Percentiles rank a stretch among this genome's conserved stretches.
Conservation (phyloP, 2,797 vertebrate genomes). For the Tiaroga cobitis region DNA sequence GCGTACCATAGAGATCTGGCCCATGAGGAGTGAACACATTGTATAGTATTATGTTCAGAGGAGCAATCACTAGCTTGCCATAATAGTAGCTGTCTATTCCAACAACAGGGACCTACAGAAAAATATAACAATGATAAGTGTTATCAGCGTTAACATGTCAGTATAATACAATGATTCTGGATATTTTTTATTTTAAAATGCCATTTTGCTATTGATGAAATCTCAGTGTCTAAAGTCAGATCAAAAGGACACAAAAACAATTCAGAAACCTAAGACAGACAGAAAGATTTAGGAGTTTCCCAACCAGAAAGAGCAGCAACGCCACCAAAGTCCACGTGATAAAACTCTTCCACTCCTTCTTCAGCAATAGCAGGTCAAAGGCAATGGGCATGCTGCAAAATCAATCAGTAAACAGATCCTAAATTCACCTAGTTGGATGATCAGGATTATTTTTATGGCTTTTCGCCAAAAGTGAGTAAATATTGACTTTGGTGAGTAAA, state of each 20-base stretch:
- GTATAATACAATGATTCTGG: not conserved
- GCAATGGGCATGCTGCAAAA: slow-evolving; percentile 88
- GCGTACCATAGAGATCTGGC: slow-evolving; percentile 95
- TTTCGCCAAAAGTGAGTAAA: not conserved
- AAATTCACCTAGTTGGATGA: slow-evolving; percentile 12
- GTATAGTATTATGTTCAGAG: slow-evolving; percentile 94
- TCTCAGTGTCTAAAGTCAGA: not conserved
- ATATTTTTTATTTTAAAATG: not conserved
- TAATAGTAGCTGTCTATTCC: slow-evolving; percentile 94
- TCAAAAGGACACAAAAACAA: not conserved
- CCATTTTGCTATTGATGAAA: not conserved
- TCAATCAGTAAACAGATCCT: not conserved
- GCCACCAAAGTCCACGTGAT: slow-evolving; percentile 85
- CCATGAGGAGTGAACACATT: slow-evolving; percentile 97
- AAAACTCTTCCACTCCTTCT: slow-evolving; percentile 89
- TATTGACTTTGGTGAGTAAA: not conserved
- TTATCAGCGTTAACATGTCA: not conserved
- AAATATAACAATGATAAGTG: not conserved
- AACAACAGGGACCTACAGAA: slow-evolving; percentile 85
- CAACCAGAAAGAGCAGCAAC: slow-evolving; percentile 89
- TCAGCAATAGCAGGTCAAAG: slow-evolving; percentile 89
- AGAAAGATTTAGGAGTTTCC: slow-evolving; percentile 45
- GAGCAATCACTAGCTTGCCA: slow-evolving; percentile 91
- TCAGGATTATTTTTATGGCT: not conserved
- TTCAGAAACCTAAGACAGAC: not conserved